Evolutionary conservation across 2,888 invertebrate species (phyloP), one percentile per base, ranked within the genome.

Genomic region (Eugnorisma glareosa): DNA sequence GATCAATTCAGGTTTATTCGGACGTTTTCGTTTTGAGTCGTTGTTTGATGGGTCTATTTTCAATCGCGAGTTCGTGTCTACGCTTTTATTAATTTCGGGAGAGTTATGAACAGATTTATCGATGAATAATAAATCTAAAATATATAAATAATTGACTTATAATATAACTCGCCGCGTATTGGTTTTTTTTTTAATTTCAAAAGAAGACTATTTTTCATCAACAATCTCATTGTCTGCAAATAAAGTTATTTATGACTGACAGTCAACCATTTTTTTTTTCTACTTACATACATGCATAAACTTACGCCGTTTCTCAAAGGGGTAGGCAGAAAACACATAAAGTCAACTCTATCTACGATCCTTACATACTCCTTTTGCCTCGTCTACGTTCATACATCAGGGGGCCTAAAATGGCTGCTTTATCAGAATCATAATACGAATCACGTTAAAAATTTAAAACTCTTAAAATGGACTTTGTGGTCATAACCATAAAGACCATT

Each of bases 1-100:
- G 82, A 86, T 88, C 85, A 82, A 86, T 88, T 86, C 59, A 51
- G 69, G 11, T 73, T 68, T 69, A 45, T 15, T 59, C 76, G 79
- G 75, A 54, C 45, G 24, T 77, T 82, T 86, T 80, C 54, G 72
- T 83, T 48, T 73, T n/a, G 31, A 24, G 28, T 40, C 24, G n/a
- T 13, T 43, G 13, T 83, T 63, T 72, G 57, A 63, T 66, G 21
- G 61, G 45, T 73, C 24, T 35, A 13, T 37, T 71, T 67, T 64
- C 35, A 28, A 37, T 70, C 43, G 48, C 28, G 54, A 43, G 35
- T 70, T 67, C n/a, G 40, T 54, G 66, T 40, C 59, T 48, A 21
- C 37, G 13, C 5, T 13, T 76, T 68, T 57, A 45, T 37, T 24
- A 24, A 45, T 43, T 57, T 51, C 10, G 6, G 31, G 35, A 8